Conservation (phyloP, 2,797 vertebrate genomes). For the Hozukius guyotensis region DNA sequence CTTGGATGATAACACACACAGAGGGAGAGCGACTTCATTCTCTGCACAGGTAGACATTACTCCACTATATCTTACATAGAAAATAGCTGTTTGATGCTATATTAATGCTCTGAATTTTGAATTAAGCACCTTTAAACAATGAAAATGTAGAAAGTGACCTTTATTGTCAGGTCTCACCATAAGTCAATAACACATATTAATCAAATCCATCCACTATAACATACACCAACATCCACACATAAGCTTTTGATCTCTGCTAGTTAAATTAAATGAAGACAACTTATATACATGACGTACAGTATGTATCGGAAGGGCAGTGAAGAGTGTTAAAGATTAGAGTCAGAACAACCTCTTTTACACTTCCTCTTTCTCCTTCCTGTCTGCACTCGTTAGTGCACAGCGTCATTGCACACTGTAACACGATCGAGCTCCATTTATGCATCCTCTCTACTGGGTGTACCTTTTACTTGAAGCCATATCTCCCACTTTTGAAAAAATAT, state of each 20-base stretch:
- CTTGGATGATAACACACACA: too few relatives aligned
- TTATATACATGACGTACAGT: background rate
- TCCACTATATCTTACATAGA: too few relatives aligned
- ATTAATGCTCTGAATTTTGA: too few relatives aligned
- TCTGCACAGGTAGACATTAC: too few relatives aligned
- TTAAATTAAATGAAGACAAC: constrained; percentile 5
- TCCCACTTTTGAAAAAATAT: background rate
- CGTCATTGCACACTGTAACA: background rate
- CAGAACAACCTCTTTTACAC: constrained; percentile 44
- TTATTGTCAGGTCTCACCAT: background rate
- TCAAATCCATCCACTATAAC: background rate
- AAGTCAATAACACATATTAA: background rate
- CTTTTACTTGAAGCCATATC: background rate
- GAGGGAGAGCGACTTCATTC: too few relatives aligned
- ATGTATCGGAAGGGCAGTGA: background rate
- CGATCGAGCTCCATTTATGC: background rate
- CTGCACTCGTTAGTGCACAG: constrained; percentile 9
- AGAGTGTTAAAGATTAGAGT: constrained; percentile 12
- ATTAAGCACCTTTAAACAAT: too few relatives aligned
- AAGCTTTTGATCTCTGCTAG: background rate
- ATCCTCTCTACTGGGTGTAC: background rate
- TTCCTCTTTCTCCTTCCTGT: constrained; percentile 72
- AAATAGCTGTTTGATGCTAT: too few relatives aligned
- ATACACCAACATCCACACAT: background rate
- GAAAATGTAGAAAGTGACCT: background rate